Conservation (phyloP, 2,113 vertebrate genomes). For the Cathartes aura region DNA sequence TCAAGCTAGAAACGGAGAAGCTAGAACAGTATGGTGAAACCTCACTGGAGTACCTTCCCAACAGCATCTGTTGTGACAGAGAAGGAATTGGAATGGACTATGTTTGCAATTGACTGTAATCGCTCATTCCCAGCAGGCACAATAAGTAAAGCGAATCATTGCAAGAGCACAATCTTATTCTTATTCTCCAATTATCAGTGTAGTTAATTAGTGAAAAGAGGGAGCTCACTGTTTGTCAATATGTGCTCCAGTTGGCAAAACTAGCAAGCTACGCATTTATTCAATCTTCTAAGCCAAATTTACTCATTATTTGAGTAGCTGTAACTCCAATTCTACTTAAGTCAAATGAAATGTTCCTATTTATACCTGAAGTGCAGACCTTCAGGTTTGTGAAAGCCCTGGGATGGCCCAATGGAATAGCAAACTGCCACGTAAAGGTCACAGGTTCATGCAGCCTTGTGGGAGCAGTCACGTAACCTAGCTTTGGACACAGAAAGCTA, state of each 20-base stretch:
- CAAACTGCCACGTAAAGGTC: neutral
- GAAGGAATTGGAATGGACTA: constrained; percentile 19
- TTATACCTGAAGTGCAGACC: neutral
- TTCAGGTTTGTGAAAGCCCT: neutral
- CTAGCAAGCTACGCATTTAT: constrained; percentile 48
- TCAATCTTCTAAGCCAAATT: constrained; percentile 41
- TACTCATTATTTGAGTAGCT: constrained; percentile 39
- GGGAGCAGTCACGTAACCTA: neutral
- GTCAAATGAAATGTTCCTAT: neutral
- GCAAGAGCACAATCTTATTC: constrained; percentile 45
- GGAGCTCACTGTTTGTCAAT: constrained; percentile 64
- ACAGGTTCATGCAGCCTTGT: neutral
- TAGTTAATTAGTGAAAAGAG: constrained; percentile 54
- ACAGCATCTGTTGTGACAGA: constrained; percentile 19
- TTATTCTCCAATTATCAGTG: constrained; percentile 52
- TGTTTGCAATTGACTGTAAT: constrained; percentile 29
- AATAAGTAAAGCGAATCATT: constrained; percentile 41
- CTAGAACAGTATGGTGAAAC: neutral
- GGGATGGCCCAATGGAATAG: neutral
- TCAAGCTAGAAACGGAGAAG: neutral
- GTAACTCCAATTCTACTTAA: neutral
- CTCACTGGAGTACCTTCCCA: neutral
- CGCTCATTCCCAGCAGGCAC: constrained; percentile 53
- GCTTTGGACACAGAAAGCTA: neutral
- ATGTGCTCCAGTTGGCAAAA: constrained; percentile 65